Evolutionary conservation across 2,113 vertebrate species (phyloP).

Genomic region (Rhynchomys soricoides): DNA sequence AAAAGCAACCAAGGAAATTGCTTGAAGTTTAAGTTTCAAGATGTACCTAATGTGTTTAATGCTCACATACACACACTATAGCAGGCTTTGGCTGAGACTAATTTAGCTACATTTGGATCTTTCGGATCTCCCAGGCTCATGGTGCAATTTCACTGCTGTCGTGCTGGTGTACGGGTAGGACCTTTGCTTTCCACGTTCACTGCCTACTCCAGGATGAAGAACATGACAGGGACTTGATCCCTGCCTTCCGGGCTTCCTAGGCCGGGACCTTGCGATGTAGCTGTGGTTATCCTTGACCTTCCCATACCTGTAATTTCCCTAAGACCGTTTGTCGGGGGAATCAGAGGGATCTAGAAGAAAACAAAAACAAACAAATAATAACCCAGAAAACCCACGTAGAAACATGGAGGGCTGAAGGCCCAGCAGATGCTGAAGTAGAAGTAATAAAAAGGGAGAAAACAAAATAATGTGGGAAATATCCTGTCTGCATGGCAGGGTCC

Average conservation of each 20-base stretch:
- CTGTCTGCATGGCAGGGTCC: conserved; percentile 10
- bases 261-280: neutral
- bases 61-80: neutral
- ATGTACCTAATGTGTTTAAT: neutral
- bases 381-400: neutral
- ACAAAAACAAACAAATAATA: neutral
- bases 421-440: neutral
- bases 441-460: neutral
- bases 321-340: neutral
- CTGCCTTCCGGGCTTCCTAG: neutral
- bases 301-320: neutral
- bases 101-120: neutral
- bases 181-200: neutral
- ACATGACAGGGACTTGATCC: neutral
- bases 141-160: neutral
- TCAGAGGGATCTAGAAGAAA: neutral
- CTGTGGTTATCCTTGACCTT: neutral
- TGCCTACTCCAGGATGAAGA: neutral
- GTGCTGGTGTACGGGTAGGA: neutral
- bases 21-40: neutral
- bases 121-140: neutral
- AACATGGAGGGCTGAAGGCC: neutral
- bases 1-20: neutral
- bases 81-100: neutral
- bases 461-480: neutral